Base-by-base conservation (phyloP, 35 echinoderm and acorn worm species). In the Ptychodera flava region DNA sequence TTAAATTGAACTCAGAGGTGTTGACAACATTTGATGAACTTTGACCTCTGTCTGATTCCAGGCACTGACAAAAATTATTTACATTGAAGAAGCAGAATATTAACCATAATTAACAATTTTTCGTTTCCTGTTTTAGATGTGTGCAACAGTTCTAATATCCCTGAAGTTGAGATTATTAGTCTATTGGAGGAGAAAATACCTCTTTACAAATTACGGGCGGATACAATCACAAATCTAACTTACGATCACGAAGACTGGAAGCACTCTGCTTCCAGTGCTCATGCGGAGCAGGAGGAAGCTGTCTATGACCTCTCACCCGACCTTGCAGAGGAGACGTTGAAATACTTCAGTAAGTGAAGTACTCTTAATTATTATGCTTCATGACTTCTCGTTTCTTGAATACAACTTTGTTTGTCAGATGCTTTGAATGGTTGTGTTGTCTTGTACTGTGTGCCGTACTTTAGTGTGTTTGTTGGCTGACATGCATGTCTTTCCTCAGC, bases 131-230 rank as follows among this genome's bases (percentile, higher is more conserved):
- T 84, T 85, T 31, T 89, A 94, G 96, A 99, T 88, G 88, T 99
- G 37, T 92, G 92, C 83, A 92, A 94, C 82, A 92, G 79, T 79
- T 92, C 96, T 35, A 94, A 99, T 90, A 94, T 99, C 85, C 93
- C 96, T 78, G 96, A 99, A 77, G 91, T 99, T 52, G 96, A 99
- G 79, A 92, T 99, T 77, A 88, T 99, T 87, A 99, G 96, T 35
- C 90, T 94, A 28, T 78, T 94, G 31, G 92, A 97, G 76, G 96
- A 99, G 91, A 94, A 92, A 83, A 94, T 94, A 33, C 96, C 96
- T 1, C 82, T 99, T 27, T 99, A 99, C 86, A 94, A 88, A 22
- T 88, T 99, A 34, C 88, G 96, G 28, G 96, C 93, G 1, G 93
- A 99, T 83, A 99, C 96, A n/a, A 94, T 90, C 37, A 88, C 96